These are phyloP conservation scores for Calidris pugnax DNA, from an alignment of 2,113 vertebrate species.

Conservation along the genomic window DNA sequence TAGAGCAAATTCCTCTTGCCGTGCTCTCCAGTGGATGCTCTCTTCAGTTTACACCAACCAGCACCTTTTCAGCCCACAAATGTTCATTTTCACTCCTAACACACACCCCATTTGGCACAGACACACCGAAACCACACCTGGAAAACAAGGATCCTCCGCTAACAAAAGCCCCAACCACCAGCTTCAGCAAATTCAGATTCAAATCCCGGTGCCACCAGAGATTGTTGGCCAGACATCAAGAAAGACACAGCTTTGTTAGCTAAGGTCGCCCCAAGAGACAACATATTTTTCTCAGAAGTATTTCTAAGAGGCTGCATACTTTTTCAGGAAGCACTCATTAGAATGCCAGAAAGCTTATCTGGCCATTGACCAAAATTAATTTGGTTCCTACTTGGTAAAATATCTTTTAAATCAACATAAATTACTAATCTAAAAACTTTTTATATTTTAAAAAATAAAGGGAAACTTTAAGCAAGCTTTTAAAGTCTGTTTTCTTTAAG, in stretches of 20 bases:
- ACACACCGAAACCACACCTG: neutral
- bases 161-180: neutral
- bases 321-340: neutral
- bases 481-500: too few relatives aligned
- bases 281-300: neutral
- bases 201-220: neutral
- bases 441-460: neutral
- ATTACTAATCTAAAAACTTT: neutral
- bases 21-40: neutral
- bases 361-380: neutral
- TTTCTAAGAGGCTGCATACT: neutral
- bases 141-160: neutral
- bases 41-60: rapidly evolving
- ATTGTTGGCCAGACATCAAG: neutral
- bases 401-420: neutral
- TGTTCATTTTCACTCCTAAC: rapidly evolving
- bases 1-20: neutral
- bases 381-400: neutral
- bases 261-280: neutral
- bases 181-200: neutral
- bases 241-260: neutral
- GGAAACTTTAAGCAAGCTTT: too few relatives aligned
- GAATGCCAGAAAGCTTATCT: neutral
- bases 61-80: rapidly evolving
- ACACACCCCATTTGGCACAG: neutral